These are phyloP conservation scores for Opisthocomus hoazin DNA, from an alignment of 2,113 vertebrate genomes.

Conservation along the genomic window DNA sequence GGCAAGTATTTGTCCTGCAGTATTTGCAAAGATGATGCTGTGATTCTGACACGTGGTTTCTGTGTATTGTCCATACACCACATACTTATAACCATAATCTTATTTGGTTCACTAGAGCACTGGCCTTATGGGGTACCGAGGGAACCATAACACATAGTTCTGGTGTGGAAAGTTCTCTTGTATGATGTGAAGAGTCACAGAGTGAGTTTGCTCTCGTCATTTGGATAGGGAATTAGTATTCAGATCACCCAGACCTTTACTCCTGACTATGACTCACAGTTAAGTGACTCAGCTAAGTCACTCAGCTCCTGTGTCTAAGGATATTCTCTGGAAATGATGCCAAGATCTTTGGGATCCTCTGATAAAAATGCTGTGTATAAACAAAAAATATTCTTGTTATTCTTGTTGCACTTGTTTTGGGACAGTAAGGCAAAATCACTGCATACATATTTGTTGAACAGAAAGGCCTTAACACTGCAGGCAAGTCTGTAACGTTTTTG, in stretches of 20 bases:
- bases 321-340: background rate
- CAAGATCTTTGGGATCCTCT: background rate
- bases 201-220: background rate
- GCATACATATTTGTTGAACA: fast-evolving
- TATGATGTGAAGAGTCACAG: background rate
- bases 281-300: constrained; percentile 5
- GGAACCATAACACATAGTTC: background rate
- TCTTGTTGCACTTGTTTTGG: background rate
- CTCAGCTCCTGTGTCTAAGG: background rate
- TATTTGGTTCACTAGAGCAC: background rate
- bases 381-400: background rate
- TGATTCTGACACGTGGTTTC: background rate
- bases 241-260: background rate
- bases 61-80: background rate
- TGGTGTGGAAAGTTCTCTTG: background rate
- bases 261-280: constrained; percentile 10
- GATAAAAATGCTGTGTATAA: background rate
- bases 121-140: background rate
- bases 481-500: background rate
- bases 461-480: background rate
- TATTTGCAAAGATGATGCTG: background rate
- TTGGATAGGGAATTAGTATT: background rate
- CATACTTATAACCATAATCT: background rate
- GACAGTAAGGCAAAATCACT: background rate
- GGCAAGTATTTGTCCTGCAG: background rate